Percentiles rank a stretch among this genome's conserved stretches.
These are phyloP conservation scores for Pangasius larnaudii DNA, from an alignment of 2,797 vertebrate species.

Conservation along the genomic window DNA sequence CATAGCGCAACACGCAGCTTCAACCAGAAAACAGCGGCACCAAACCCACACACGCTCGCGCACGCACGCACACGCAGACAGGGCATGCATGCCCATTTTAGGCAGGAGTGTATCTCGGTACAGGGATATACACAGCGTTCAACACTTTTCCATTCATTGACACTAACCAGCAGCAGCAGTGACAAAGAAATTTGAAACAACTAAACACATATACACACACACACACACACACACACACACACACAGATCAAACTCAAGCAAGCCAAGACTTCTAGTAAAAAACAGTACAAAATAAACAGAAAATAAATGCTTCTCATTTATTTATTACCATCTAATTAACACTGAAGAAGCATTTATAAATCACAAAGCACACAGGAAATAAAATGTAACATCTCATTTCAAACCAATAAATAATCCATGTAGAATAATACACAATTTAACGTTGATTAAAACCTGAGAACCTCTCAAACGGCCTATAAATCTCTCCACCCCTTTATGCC, in stretches of 20 bases:
- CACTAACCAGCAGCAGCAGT: slow-evolving; percentile 38
- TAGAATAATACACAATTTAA: background rate
- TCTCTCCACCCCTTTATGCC: background rate
- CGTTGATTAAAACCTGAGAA: background rate
- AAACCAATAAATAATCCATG: background rate
- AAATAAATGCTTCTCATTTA: background rate
- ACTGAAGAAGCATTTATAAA: background rate
- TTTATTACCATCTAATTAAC: background rate
- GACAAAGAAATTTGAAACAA: slow-evolving; percentile 2
- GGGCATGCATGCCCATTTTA: slow-evolving; percentile 34
- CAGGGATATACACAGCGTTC: background rate
- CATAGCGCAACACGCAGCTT: background rate
- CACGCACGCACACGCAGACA: background rate
- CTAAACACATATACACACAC: background rate
- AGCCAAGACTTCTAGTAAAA: background rate
- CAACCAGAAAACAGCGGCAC: background rate
- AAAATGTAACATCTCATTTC: too few relatives aligned
- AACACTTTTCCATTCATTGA: slow-evolving; percentile 40
- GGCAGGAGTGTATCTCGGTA: background rate
- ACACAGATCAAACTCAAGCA: background rate
- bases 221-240: slow-evolving; percentile 13
- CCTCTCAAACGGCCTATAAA: too few relatives aligned
- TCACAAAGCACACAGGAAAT: background rate
- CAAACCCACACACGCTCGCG: background rate
- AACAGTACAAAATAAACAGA: background rate